Evolutionary conservation across 2,888 invertebrate genomes (phyloP), one percentile per base, ranked within the genome.

Genomic region (Ceratothoa steindachneri): DNA sequence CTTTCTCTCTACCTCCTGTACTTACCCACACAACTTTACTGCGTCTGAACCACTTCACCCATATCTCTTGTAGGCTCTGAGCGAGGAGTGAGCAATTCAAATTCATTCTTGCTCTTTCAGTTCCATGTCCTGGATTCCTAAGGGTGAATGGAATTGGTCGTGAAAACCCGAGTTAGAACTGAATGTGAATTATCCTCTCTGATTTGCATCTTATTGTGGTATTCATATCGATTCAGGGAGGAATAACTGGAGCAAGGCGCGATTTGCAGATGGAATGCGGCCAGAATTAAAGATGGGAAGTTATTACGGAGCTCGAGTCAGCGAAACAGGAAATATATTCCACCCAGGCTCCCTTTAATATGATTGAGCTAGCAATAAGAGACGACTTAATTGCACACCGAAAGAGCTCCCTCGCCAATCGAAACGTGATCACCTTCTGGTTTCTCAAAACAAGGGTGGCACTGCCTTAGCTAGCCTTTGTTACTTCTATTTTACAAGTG

Each of bases 141-240:
- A 60, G 60, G 60, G 60, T 24, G 22, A 24, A n/a, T 60, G 60
- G 60, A 60, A 60, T 60, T 60, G 60, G 22, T 60, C 60, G 60
- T 60, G 60, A 60, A 60, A 60, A n/a, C 60, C 24, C 60, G 60
- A 60, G 22, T 60, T 24, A 24, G 60, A n/a, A 12, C 27, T 60
- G 60, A 60, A 60, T 60, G 60, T 60, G 60, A 60, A 60, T 60
- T 60, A 60, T 60, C 60, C 60, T 60, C 27, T 60, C 60, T 60
- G 60, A 60, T 60, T 60, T 60, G 60, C 60, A 60, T 60, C 60
- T 60, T 60, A 60, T 60, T 60, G 60, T 60, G 60, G 60, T 12
- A 24, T 60, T 60, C 60, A 60, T 60, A 60, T 60, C 60, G 60
- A 60, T 60, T 60, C 60, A 24, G 27, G 3, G 60, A 60, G 60